These are phyloP conservation scores for Etheostoma cragini DNA, from an alignment of 2,113 vertebrate species.

Conservation along the genomic window DNA sequence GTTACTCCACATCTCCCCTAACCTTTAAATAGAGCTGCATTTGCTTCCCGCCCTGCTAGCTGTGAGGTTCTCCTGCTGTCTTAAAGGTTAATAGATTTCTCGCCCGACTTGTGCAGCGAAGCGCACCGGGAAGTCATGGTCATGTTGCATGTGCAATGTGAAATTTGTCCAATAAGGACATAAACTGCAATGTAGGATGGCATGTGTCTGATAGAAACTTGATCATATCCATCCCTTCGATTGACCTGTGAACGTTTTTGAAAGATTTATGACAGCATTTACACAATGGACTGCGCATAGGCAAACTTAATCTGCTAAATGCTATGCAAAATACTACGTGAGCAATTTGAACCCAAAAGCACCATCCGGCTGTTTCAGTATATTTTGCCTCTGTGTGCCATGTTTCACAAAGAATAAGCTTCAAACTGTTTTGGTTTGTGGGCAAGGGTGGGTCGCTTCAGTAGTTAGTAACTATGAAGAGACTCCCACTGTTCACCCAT, in stretches of 20 bases:
- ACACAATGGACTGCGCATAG: neutral
- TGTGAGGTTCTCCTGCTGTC: conserved; percentile 66
- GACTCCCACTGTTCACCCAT: conserved; percentile 28
- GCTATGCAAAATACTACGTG: neutral
- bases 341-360: neutral
- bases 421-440: conserved; percentile 45
- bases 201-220: conserved; percentile 18
- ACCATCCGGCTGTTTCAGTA: neutral
- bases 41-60: conserved; percentile 55
- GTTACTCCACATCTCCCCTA: conserved; percentile 65
- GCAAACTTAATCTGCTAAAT: neutral
- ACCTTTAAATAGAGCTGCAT: conserved; percentile 75
- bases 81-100: conserved; percentile 84
- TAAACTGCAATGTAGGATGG: neutral
- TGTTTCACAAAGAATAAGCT: conserved; percentile 47
- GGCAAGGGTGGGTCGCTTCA: neutral
- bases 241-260: neutral
- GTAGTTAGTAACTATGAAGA: conserved; percentile 14
- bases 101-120: conserved; percentile 60
- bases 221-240: conserved; percentile 17
- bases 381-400: conserved; percentile 20
- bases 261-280: conserved; percentile 1
- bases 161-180: conserved; percentile 19
- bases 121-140: conserved; percentile 39
- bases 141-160: conserved; percentile 13